phyloP scores from a whole-genome alignment of 2,797 vertebrate species.

The Tiaroga cobitis region DNA sequence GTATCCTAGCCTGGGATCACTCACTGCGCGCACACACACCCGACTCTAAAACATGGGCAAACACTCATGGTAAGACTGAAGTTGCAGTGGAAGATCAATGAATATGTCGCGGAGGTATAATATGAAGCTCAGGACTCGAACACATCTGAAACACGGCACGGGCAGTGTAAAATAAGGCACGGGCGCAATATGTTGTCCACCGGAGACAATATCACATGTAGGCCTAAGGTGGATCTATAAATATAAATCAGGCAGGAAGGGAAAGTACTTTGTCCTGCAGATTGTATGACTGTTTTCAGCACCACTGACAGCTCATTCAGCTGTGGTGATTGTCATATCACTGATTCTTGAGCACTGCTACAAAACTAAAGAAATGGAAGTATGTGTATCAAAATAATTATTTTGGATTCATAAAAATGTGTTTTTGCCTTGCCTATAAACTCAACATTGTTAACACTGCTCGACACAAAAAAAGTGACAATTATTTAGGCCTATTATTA shows the following conservation, averaged over 20 bases:
- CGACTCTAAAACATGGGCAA: constrained; percentile 37
- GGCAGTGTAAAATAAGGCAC: constrained; percentile 16
- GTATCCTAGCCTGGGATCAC: constrained; percentile 34
- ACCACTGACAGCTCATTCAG: constrained; percentile 49
- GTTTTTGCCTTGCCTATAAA: neutral
- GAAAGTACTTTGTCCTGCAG: constrained; percentile 14
- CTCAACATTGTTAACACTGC: no score
- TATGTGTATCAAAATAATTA: neutral
- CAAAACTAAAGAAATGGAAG: neutral
- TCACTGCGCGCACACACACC: constrained; percentile 10
- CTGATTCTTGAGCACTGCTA: neutral
- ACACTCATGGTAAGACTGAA: neutral
- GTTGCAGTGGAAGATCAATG: neutral
- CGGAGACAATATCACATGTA: constrained; percentile 37
- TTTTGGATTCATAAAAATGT: neutral
- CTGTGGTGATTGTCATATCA: neutral
- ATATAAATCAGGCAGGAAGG: constrained; percentile 40
- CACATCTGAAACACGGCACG: constrained; percentile 13
- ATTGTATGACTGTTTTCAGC: constrained; percentile 42
- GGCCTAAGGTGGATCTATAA: constrained; percentile 49
- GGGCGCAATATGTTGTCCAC: constrained; percentile 30
- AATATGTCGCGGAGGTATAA: neutral
- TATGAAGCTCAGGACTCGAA: neutral
- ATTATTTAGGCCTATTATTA: no score
- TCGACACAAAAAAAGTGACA: no score